These are phyloP conservation scores for Mayetiola destructor DNA, from an alignment of 2,888 invertebrate species.

Conservation along the genomic window DNA sequence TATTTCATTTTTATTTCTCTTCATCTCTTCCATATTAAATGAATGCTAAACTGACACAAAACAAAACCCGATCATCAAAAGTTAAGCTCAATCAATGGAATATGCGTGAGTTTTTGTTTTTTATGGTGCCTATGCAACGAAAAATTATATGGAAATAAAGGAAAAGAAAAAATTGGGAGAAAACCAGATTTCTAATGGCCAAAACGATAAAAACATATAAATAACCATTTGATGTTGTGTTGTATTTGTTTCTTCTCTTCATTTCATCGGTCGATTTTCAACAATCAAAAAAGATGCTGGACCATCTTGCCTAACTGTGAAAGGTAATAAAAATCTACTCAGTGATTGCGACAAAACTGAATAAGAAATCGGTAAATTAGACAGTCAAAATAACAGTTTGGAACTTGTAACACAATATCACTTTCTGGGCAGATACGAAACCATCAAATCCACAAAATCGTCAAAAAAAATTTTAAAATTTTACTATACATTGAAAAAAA, in stretches of 20 bases:
- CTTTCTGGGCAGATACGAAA: too few species aligned
- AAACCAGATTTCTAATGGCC: constrained; percentile 9
- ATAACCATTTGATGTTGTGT: constrained; percentile 4
- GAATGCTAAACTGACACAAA: too few species aligned
- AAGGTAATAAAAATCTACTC: constrained; percentile 6
- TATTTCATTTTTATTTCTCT: too few species aligned
- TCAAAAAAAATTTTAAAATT: too few species aligned
- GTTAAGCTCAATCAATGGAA: too few species aligned
- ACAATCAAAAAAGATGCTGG: not conserved
- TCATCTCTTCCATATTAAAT: too few species aligned
- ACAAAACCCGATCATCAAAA: too few species aligned
- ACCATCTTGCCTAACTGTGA: not conserved
- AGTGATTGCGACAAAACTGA: not conserved
- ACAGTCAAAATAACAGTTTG: not conserved
- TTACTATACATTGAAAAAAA: too few species aligned
- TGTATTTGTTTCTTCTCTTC: too few species aligned
- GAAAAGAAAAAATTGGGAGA: too few species aligned
- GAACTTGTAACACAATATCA: too few species aligned
- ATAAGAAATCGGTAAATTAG: not conserved
- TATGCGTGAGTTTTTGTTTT: constrained; percentile 6
- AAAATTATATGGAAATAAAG: not conserved
- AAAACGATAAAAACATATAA: constrained; percentile 5
- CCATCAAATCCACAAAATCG: too few species aligned
- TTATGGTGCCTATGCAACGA: not conserved
- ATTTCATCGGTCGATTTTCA: not conserved